Conservation (phyloP, 2,113 vertebrate genomes). For the Cricetomys ansorgei region DNA sequence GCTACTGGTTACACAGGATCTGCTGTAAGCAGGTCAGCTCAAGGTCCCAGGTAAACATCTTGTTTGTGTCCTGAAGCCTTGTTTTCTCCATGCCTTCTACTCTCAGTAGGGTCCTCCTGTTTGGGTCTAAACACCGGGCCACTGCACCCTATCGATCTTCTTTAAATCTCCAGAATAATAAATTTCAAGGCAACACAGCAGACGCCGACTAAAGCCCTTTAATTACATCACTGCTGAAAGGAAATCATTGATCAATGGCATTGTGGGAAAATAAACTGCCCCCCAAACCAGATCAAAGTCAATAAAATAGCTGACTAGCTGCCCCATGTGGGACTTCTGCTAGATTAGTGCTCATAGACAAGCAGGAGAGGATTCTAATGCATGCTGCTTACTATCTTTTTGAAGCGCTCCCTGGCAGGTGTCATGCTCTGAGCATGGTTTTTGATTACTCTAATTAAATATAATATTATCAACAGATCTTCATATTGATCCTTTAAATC, state of each 20-base stretch:
- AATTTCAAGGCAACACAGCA: conserved; percentile 87
- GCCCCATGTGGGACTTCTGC: conserved; percentile 85
- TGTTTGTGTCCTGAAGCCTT: conserved; percentile 82
- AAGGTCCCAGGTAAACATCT: conserved; percentile 84
- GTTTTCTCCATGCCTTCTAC: conserved; percentile 55
- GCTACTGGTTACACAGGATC: conserved; percentile 69
- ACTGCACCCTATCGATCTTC: conserved; percentile 91
- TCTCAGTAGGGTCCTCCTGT: conserved; percentile 82
- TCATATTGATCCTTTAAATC: conserved; percentile 86
- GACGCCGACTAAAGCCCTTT: conserved; percentile 90
- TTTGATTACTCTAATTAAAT: conserved; percentile 92
- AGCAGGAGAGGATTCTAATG: conserved; percentile 67
- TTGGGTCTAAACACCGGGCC: conserved; percentile 80
- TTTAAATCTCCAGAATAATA: conserved; percentile 90
- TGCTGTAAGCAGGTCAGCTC: conserved; percentile 80
- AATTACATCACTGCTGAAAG: conserved; percentile 96
- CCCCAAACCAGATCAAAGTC: conserved; percentile 93
- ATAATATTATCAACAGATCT: conserved; percentile 88
- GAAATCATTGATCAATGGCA: conserved; percentile 94
- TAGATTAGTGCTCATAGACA: conserved; percentile 86
- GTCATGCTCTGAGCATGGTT: conserved; percentile 84
- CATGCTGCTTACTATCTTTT: conserved; percentile 81
- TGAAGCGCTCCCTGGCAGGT: conserved; percentile 88
- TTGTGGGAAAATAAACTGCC: conserved; percentile 92
- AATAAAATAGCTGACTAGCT: conserved; percentile 89